Evolutionary conservation across 2,113 vertebrate genomes (phyloP).

Genomic region (Notiomystis cincta): DNA sequence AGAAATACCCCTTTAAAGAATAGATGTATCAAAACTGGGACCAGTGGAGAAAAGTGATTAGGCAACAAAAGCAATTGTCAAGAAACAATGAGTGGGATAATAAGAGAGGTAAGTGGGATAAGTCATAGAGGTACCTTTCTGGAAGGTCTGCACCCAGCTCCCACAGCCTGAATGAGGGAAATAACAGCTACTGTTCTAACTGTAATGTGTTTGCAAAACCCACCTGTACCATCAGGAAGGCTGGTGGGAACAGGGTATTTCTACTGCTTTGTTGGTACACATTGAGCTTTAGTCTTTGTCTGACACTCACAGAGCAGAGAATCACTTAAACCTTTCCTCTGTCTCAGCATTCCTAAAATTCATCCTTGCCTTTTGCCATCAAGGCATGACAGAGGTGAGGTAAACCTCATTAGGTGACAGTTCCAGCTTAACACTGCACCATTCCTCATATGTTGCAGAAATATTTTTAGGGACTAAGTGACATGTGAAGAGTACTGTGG

Average conservation of each 20-base stretch:
- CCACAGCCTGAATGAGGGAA: background rate
- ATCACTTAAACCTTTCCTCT: background rate
- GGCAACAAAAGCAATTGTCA: background rate
- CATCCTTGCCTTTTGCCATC: background rate
- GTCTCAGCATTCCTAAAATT: background rate
- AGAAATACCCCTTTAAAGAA: background rate
- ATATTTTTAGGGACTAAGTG: background rate
- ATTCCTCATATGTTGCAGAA: background rate
- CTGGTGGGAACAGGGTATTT: background rate
- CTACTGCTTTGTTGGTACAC: background rate
- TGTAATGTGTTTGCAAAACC: background rate
- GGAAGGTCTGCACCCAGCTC: background rate
- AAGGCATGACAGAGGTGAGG: background rate
- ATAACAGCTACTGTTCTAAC: background rate
- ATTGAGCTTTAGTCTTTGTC: background rate
- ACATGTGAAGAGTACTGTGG: background rate
- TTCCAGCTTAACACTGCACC: background rate
- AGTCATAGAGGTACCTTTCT: background rate
- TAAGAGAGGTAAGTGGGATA: rapidly evolving
- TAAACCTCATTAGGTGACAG: background rate
- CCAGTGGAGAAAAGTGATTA: background rate
- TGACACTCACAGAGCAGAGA: background rate
- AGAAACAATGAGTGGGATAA: background rate
- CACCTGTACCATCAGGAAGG: background rate
- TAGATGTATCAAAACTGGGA: background rate